Percentiles rank a stretch among this genome's conserved stretches.
phyloP scores from a whole-genome alignment of 2,888 invertebrate species.

The Amphipyra berbera region DNA sequence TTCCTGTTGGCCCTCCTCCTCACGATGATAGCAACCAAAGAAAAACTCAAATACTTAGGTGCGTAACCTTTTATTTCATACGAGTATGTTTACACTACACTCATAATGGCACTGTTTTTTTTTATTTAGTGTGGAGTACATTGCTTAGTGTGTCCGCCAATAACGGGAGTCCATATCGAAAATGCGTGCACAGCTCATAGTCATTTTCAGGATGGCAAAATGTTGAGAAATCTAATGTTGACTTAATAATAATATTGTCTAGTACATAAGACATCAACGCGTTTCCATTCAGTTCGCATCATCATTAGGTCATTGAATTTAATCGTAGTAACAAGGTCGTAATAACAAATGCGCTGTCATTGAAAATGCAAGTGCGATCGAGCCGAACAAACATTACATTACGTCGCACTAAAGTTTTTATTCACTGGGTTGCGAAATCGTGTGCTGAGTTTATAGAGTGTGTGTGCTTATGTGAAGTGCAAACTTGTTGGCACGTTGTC shows the following conservation, averaged over 20 bases:
- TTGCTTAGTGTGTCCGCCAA: slow-evolving; percentile 85
- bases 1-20: slow-evolving; percentile 94
- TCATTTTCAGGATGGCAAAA: slow-evolving; percentile 57
- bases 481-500: slow-evolving; percentile 65
- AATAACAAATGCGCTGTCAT: slow-evolving; percentile 78
- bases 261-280: slow-evolving; percentile 83
- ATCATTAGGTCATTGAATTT: slow-evolving; percentile 69
- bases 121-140: slow-evolving; percentile 75
- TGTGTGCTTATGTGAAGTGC: slow-evolving; percentile 71
- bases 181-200: slow-evolving; percentile 65
- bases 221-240: slow-evolving; percentile 38
- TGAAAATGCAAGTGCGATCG: slow-evolving; percentile 69
- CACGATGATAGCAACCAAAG: slow-evolving; percentile 95
- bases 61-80: slow-evolving; percentile 85
- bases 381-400: slow-evolving; percentile 50
- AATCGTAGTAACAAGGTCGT: slow-evolving; percentile 72
- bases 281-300: slow-evolving; percentile 70
- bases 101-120: slow-evolving; percentile 78
- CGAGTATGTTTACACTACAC: slow-evolving; percentile 69
- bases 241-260: slow-evolving; percentile 51
- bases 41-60: slow-evolving; percentile 94
- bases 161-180: slow-evolving; percentile 74
- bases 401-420: slow-evolving; percentile 62
- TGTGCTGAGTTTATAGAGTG: slow-evolving; percentile 60
- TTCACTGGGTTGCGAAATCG: slow-evolving; percentile 69